Base-by-base conservation (phyloP, 37 sponge, comb jelly and placozoan species). In the Dysidea cf. avara region DNA sequence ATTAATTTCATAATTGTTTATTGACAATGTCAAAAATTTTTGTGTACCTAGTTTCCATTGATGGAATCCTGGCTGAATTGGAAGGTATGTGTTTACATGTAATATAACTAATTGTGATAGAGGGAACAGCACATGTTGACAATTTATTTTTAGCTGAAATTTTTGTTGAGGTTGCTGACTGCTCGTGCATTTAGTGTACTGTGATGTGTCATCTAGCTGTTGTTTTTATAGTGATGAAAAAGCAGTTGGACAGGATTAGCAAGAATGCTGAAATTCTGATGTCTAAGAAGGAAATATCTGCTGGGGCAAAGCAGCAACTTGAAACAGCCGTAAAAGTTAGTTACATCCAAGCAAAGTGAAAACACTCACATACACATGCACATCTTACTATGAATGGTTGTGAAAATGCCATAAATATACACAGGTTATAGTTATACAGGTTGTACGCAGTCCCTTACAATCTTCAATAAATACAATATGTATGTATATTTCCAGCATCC, bases 1-100 rank as follows among this genome's bases (percentile, higher is more conserved):
- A n/a, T n/a, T n/a, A n/a, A n/a, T n/a, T n/a, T n/a, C n/a, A n/a
- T n/a, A n/a, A n/a, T n/a, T n/a, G n/a, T n/a, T n/a, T n/a, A n/a
- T n/a, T n/a, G n/a, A n/a, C n/a, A n/a, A n/a, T n/a, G n/a, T n/a
- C n/a, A n/a, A n/a, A n/a, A n/a, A 60, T 13, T 3, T 16, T 36
- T 53, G 57, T 29, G n/a, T n/a, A n/a, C n/a, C n/a, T 62, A 91
- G 92, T 84, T 53, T 91, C 92, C 25, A 74, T 86, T 7, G 82
- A 79, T 35, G 68, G 87, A 14, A 77, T 91, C 14, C 39, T 82
- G 33, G 92, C 76, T 38, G 92, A 91, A 73, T 39, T 91, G 21
- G 92, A 91, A 81, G 79, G 91, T 90, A 62, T 26, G 74, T 26
- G 66, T 56, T 30, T 57, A 4, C 28, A 11, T 20, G 22, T 16